These are phyloP conservation scores for Tenodera sinensis DNA, from an alignment of 2,888 invertebrate genomes.

Conservation along the genomic window DNA sequence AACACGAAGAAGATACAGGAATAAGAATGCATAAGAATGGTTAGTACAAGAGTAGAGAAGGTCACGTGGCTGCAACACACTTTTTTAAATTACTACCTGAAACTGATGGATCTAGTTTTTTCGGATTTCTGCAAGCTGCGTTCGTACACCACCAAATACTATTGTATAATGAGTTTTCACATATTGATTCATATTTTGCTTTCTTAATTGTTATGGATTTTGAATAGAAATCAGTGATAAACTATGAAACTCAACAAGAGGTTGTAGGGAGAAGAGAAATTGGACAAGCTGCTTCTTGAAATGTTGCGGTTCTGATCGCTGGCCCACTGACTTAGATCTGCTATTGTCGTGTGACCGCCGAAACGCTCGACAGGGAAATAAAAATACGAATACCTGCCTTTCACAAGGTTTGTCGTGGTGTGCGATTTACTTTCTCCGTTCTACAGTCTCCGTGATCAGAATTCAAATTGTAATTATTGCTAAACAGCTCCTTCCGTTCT, in stretches of 20 bases:
- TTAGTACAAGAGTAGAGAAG: no score
- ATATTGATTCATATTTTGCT: no score
- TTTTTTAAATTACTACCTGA: no score
- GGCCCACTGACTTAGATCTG: not conserved
- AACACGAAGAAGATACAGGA: no score
- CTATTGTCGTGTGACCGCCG: not conserved
- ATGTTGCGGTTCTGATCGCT: not conserved
- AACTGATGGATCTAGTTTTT: no score
- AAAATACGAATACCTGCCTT: not conserved
- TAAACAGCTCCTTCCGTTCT: not conserved
- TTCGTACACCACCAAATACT: no score
- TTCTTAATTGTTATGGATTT: no score
- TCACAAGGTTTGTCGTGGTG: not conserved
- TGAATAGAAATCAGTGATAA: no score
- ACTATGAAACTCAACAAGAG: not conserved
- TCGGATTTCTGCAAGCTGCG: no score
- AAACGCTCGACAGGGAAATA: not conserved
- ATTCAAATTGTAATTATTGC: not conserved
- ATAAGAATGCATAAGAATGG: no score
- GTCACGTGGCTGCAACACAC: no score
- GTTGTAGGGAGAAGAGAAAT: not conserved
- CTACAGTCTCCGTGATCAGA: not conserved
- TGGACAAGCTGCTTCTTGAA: not conserved
- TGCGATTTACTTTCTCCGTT: not conserved
- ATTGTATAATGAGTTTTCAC: no score